Conservation (phyloP, 2,113 vertebrate genomes). For the Calyptomena viridis region DNA sequence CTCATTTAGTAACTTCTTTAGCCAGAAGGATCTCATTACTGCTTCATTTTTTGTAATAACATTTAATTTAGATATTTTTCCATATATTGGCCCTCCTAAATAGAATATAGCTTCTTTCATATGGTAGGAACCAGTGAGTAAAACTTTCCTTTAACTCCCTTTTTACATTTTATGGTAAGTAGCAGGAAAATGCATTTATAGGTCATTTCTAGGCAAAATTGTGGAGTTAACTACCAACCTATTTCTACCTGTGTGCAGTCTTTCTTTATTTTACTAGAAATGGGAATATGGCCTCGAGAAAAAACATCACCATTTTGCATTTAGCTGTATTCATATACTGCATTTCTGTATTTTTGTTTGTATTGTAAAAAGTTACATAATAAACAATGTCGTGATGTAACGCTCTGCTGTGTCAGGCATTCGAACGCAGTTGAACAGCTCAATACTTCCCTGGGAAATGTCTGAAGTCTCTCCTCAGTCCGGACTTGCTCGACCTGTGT, state of each 20-base stretch:
- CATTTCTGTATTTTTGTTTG: slow-evolving; percentile 98
- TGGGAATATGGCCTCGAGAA: slow-evolving; percentile 81
- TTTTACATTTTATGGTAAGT: slow-evolving; percentile 85
- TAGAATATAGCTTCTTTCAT: slow-evolving; percentile 85
- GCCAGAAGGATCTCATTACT: slow-evolving; percentile 88
- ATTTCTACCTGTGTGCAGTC: slow-evolving; percentile 82
- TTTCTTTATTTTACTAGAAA: slow-evolving; percentile 82
- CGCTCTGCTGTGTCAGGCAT: neutral
- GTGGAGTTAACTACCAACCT: slow-evolving; percentile 78
- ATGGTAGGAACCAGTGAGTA: slow-evolving; percentile 79
- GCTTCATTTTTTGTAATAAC: slow-evolving; percentile 90
- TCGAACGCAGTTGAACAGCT: neutral
- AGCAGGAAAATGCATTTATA: slow-evolving; percentile 80
- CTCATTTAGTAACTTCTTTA: slow-evolving; percentile 88
- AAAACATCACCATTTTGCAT: slow-evolving; percentile 79
- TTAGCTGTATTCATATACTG: slow-evolving; percentile 95
- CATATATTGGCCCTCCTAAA: slow-evolving; percentile 90
- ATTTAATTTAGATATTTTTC: slow-evolving; percentile 89
- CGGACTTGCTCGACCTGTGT: rapidly evolving
- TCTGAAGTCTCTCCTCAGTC: neutral
- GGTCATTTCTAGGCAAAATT: slow-evolving; percentile 79
- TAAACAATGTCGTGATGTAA: slow-evolving; percentile 96
- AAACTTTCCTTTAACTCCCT: slow-evolving; percentile 81
- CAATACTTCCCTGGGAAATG: neutral
- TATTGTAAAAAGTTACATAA: slow-evolving; percentile 99